Evolutionary conservation across 2,888 invertebrate genomes (phyloP), one percentile per base, ranked within the genome.

Genomic region (Lottia scabra): DNA sequence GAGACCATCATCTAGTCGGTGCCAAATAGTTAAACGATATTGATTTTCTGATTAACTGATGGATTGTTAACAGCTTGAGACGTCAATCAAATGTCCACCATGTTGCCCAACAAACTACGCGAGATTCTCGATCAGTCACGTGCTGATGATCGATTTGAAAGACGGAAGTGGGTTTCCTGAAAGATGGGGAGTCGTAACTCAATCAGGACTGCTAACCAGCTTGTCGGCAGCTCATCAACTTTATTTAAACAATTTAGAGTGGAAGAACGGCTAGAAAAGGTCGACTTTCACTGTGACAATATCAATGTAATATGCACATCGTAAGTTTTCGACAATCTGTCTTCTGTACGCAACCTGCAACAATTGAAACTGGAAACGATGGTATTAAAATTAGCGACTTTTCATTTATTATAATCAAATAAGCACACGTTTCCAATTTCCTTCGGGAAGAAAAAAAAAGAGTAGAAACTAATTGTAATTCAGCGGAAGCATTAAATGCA

Each of bases 51-150:
- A 56, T 56, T 56, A 56, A 56, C 56, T 56, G 56, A 56, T 56
- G 56, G 56, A 56, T 56, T 56, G 56, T 56, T 56, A 56, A 56
- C 56, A 56, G 56, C 56, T 56, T 56, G 56, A 23, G 56, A 56
- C 23, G 56, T 56, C 56, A 56, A 19, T 56, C 56, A 56, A 56
- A 56, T 23, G 56, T 56, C 56, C 19, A 23, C 56, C 56, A 56
- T 56, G 56, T 56, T 56, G 56, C 56, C 56, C 56, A 56, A 56
- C 56, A 56, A 56, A 56, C 56, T 23, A 23, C 56, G 56, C 56
- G 56, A 56, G 56, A 56, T 56, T 56, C 56, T 56, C 56, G 56
- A 56, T 56, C 56, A 56, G 56, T 56, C 56, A 56, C 56, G 56
- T 56, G 56, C 56, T 23, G 10, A 56, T 23, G 56, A 56, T 56